Conservation (phyloP, 2,888 invertebrate genomes). For the Pseudanteris insignis region DNA sequence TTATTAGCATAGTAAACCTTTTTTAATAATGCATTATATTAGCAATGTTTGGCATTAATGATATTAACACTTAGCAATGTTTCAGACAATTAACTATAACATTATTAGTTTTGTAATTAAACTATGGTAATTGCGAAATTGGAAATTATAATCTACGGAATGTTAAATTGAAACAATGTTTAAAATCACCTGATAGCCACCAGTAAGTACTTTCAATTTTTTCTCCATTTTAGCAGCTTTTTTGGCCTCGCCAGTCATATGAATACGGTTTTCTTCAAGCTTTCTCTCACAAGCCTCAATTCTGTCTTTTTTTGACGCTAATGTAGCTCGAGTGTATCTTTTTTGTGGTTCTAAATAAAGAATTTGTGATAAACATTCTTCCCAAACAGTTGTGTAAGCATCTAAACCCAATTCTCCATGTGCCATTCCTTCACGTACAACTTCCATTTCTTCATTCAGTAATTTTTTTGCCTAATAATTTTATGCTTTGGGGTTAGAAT, state of each 20-base stretch:
- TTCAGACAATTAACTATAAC: too few species aligned
- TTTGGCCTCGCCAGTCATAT: conserved; percentile 98
- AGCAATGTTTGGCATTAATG: too few species aligned
- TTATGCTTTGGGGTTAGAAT: too few species aligned
- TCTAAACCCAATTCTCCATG: conserved; percentile 94
- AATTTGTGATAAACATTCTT: conserved; percentile 92
- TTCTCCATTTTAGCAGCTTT: conserved; percentile 97
- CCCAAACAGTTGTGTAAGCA: conserved; percentile 95
- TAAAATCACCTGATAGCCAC: conserved; percentile 78
- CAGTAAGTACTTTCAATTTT: conserved; percentile 94
- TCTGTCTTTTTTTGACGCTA: conserved; percentile 95
- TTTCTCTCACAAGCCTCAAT: conserved; percentile 92
- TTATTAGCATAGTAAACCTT: too few species aligned
- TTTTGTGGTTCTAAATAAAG: conserved; percentile 91
- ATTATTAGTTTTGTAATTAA: too few species aligned
- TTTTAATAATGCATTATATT: too few species aligned
- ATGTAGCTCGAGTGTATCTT: conserved; percentile 91
- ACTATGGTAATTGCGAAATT: too few species aligned
- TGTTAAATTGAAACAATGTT: background rate
- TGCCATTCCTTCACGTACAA: conserved; percentile 92
- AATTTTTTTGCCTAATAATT: conserved; percentile 70
- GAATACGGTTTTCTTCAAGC: conserved; percentile 90
- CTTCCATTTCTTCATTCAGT: conserved; percentile 84
- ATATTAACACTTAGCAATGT: too few species aligned
- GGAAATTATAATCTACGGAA: background rate